Percentiles rank a stretch among this genome's conserved stretches.
Evolutionary conservation across 2,888 invertebrate genomes (phyloP).

Genomic region (Ormyrus thymus): DNA sequence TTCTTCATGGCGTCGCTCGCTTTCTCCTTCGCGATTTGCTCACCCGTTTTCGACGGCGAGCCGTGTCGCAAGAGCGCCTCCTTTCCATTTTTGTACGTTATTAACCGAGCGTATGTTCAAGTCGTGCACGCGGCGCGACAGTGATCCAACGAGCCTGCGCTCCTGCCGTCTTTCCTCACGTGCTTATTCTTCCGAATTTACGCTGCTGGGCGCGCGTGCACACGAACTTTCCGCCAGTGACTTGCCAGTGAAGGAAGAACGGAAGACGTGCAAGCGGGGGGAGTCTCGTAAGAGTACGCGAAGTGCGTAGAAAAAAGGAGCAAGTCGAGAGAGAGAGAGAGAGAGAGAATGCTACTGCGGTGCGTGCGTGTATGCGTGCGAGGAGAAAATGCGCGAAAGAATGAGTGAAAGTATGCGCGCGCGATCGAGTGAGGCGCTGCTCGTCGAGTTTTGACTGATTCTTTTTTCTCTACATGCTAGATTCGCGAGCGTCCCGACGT

Average conservation of each 20-base stretch:
- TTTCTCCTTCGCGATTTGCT: background rate
- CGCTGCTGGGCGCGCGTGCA: constrained; percentile 12
- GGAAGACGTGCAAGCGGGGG: background rate
- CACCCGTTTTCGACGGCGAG: too few relatives aligned
- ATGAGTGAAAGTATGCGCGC: constrained; percentile 23
- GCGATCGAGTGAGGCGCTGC: background rate
- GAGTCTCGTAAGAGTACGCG: too few relatives aligned
- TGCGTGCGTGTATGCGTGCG: constrained; percentile 4
- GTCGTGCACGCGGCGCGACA: background rate
- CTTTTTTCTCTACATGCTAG: background rate
- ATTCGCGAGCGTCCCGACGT: constrained; percentile 3
- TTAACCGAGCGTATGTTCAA: background rate
- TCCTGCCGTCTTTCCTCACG: too few relatives aligned
- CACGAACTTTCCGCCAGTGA: constrained; percentile 29
- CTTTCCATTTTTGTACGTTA: background rate
- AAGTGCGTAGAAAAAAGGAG: background rate
- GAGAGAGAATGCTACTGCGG: background rate
- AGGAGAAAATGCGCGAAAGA: constrained; percentile 3
- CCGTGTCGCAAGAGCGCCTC: background rate
- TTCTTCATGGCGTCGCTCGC: constrained; percentile 10
- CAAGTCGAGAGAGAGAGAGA: background rate
- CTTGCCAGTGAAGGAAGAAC: background rate
- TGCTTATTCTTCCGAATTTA: too few relatives aligned
- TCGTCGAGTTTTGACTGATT: constrained; percentile 7
- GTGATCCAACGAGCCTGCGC: too few relatives aligned